Evolutionary conservation across 1,140 invertebrate species (phyloP), one percentile per base, ranked within the genome.

Genomic region (Cotesia vestalis): DNA sequence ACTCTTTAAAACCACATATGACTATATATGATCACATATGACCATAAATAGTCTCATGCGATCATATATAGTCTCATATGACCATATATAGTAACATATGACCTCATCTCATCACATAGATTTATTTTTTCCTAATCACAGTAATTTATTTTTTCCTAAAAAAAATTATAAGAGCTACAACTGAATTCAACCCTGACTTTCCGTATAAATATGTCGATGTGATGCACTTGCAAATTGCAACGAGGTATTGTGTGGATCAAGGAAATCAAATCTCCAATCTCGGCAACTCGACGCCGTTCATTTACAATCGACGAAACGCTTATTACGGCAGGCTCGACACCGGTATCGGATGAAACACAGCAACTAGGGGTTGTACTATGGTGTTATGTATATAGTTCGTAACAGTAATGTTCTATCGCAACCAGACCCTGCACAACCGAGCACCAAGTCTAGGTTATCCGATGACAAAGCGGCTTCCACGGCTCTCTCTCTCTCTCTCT

Each of bases 381-480:
- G 51, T 20, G 67, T 14, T 27, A 27, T 27, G 27, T 3, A 2
- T 27, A 27, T 27, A 27, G 27, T 27, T 27, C 27, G 40, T 46
- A 46, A 46, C 40, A 46, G 40, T 68, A 52, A 70, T 67, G 76
- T 63, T 81, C 78, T 81, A 81, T 82, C 78, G 79, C 79, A 78
- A 81, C 77, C 79, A 79, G 80, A 81, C 78, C 77, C 72, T 27
- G 78, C 11, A 11, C 40, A 9, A 11, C 79, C 78, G 81, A 81
- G 27, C 75, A 78, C 78, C 67, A 78, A 81, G 75, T 81, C 81
- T 84, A 79, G 80, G 80, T 79, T 84, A 84, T 84, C 81, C 78
- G 81, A 79, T 84, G 81, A 84, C 82, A 84, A 84, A 84, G 82
- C 81, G 75, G 74, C 74, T 77, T 77, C 75, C 75, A 71, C 77